Evolutionary conservation across 2,888 invertebrate genomes (phyloP), one percentile per base, ranked within the genome.

Genomic region (Magallana nippona): DNA sequence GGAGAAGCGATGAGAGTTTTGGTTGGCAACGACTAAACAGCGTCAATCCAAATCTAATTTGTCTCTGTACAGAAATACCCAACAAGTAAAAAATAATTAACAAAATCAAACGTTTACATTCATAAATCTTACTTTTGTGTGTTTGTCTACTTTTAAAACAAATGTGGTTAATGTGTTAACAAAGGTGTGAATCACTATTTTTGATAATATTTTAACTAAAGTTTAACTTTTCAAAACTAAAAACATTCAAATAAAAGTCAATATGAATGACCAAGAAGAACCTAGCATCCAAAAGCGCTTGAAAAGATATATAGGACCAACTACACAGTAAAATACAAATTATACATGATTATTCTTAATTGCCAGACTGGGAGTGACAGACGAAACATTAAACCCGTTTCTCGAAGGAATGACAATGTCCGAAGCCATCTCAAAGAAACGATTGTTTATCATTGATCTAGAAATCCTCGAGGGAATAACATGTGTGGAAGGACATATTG

Each of bases 1-100:
- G 94, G 94, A 91, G 90, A 56, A 91, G 92, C 81, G 94, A 94
- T 84, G 83, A 89, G 58, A 93, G 91, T 90, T 95, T 95, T 89
- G 95, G 94, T 5, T 89, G 93, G 2, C 94, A 95, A 86, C 88
- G 94, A 57, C 85, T 95, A 10, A 93, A 93, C 83, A 94, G 95
- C 44, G 92, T 94, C 83, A 94, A 95, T 87, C 94, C 94, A 10
- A 90, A 91, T 10, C 86, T 94, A 27, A 93, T 95, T 27, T 79
- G 88, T 80, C 89, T 94, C 3, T 94, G 94, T 87, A 93, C 89
- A 55, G 86, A 89, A 79, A 93, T 95, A 56, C 95, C 95, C 17
- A 92, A 93, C 63, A 94, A 94, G 95, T 94, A 90, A 90, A 93
- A 44, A 8, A 44, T 8, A 44, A 44, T 44, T 5, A 5, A 44